These are phyloP conservation scores for Coelinius sp. DNA, from an alignment of 2,888 invertebrate genomes.

Conservation along the genomic window DNA sequence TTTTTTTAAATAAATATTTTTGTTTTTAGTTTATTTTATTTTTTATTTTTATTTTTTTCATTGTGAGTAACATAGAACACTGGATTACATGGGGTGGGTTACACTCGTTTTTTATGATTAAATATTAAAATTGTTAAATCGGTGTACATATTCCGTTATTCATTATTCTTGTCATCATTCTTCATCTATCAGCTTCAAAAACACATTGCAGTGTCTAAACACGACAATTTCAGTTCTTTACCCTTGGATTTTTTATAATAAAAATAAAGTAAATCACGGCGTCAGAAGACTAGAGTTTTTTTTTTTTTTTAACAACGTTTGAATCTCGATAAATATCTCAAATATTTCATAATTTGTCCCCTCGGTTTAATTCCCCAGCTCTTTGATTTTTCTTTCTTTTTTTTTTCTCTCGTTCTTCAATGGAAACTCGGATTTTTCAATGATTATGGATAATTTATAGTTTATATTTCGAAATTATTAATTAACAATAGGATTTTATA, in stretches of 20 bases:
- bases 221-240: constrained; percentile 1
- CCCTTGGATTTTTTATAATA: constrained; percentile 36
- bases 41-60: constrained; percentile 9
- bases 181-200: not conserved
- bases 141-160: constrained; percentile 1
- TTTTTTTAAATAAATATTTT: no score
- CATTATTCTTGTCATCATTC: not conserved
- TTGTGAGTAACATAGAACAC: constrained; percentile 21
- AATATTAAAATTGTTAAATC: constrained; percentile 5
- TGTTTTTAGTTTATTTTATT: not conserved
- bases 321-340: constrained; percentile 59
- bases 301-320: constrained; percentile 54
- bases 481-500: not conserved
- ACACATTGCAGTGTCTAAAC: constrained; percentile 27
- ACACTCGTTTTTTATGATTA: not conserved
- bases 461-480: not conserved
- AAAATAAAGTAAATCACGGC: constrained; percentile 50
- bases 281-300: constrained; percentile 50
- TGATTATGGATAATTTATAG: no score
- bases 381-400: constrained; percentile 6
- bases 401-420: not conserved
- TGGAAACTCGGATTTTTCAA: constrained; percentile 20
- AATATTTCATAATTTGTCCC: constrained; percentile 54
- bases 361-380: constrained; percentile 39
- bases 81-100: constrained; percentile 10